These are phyloP conservation scores for Himalopsyche tibetana DNA, from an alignment of 2,888 invertebrate species.

Conservation along the genomic window DNA sequence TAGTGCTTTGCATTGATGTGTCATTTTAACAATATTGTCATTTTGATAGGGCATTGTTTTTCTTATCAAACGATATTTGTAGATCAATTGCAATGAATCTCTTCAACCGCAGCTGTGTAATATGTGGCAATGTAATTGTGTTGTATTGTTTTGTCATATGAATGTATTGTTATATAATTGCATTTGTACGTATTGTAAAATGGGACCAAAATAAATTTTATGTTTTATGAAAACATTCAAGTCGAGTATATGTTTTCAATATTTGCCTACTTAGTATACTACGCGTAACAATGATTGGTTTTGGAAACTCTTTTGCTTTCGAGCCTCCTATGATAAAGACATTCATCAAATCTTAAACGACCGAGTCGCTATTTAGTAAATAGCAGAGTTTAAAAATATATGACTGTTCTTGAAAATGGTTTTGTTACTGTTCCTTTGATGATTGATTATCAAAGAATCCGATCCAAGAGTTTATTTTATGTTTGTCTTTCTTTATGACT, in stretches of 20 bases:
- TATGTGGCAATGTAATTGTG: neutral
- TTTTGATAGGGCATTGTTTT: neutral
- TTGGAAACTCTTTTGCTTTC: too few relatives aligned
- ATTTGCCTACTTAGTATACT: neutral
- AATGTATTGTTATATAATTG: neutral
- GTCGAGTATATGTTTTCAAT: neutral
- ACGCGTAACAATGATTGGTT: too few relatives aligned
- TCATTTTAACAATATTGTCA: slow-evolving; percentile 5
- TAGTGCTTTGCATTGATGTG: slow-evolving; percentile 1
- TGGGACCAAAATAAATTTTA: slow-evolving; percentile 2
- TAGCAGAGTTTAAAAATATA: too few relatives aligned
- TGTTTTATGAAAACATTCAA: neutral
- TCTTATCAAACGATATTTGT: neutral
- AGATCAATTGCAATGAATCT: neutral
- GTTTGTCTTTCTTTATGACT: too few relatives aligned
- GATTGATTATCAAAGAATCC: too few relatives aligned
- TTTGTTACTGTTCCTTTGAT: too few relatives aligned
- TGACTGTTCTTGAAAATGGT: too few relatives aligned
- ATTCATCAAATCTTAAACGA: too few relatives aligned
- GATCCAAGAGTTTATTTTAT: too few relatives aligned
- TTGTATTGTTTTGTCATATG: slow-evolving; percentile 21
- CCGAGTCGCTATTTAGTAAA: too few relatives aligned
- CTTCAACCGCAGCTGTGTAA: neutral
- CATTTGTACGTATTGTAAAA: slow-evolving; percentile 25
- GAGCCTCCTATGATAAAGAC: too few relatives aligned